Base-by-base conservation (phyloP, 2,113 vertebrate species). In the Laterallus jamaicensis region DNA sequence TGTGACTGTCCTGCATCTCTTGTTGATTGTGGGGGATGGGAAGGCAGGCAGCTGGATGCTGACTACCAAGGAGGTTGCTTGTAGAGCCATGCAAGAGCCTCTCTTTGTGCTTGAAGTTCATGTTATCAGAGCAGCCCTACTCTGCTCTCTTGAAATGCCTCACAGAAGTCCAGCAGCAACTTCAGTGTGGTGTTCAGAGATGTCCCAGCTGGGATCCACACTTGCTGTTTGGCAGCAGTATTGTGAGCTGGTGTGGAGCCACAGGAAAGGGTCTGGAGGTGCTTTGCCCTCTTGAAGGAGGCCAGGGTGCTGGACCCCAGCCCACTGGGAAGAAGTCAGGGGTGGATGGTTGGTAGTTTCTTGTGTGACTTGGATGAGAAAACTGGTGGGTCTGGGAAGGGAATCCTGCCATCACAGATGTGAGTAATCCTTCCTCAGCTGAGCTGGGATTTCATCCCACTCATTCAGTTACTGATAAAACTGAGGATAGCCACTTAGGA, bases 401-500 rank as follows among this genome's bases (percentile, higher is more conserved):
- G 19, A 59, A 64, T 82, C 52, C 74, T 92, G 60, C 37, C 2
- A 1, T 22, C 56, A 39, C 0, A 4, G 37, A 24, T 9, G 11
- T 68, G 26, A 11, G 2, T 31, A 68, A 66, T 10, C 71, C 5
- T 3, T 40, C 35, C 68, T 69, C 42, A 68, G 2, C 32, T 12
- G 19, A 68, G 62, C 58, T 0, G 0, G 63, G 75, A 80, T 88
- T 84, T 93, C 70, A 74, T 64, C 58, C 58, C 63, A 20, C 67
- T 88, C 32, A 32, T 54, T 83, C 80, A 68, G 56, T 78, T 66
- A 35, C 92, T 92, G 88, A 88, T 92, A 85, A 86, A 90, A 81
- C 71, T 24, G 64, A 92, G 80, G 75, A 78, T 52, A 86, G 60
- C 66, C 6, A 9, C 88, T 90, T 74, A 70, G 80, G 59, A 76